A percentile compares a stretch with the other conserved stretches of the same genome.
These are phyloP conservation scores for Cyanoderma ruficeps DNA, from an alignment of 2,113 vertebrate genomes.

Conservation along the genomic window DNA sequence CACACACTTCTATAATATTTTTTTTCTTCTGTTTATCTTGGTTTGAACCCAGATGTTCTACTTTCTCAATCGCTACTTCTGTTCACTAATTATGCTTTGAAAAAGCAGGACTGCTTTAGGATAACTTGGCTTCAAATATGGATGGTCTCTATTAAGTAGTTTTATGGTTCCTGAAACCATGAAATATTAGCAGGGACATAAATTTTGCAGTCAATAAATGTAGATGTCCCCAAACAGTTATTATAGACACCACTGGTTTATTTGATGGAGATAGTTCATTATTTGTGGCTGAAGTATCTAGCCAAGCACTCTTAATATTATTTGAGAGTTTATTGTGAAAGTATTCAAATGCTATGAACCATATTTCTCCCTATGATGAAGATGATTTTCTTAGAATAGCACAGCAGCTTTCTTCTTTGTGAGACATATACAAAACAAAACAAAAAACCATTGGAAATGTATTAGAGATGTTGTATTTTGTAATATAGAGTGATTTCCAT, in stretches of 20 bases:
- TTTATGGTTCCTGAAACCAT: conserved; percentile 40
- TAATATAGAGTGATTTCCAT: not conserved
- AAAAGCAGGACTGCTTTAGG: conserved; percentile 22
- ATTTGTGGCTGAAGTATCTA: not conserved
- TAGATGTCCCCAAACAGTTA: conserved; percentile 16
- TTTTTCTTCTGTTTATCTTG: not conserved
- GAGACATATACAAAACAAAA: not conserved
- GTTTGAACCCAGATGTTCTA: not conserved
- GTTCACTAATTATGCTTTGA: not conserved
- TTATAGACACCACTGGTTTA: conserved; percentile 30
- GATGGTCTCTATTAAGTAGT: conserved; percentile 22
- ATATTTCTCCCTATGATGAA: not conserved
- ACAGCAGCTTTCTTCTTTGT: not conserved
- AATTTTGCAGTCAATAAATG: conserved; percentile 37
- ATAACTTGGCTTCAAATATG: not conserved
- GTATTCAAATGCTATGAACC: not conserved
- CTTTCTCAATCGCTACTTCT: not conserved
- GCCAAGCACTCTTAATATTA: not conserved
- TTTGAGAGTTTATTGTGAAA: conserved; percentile 38
- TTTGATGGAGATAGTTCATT: conserved; percentile 8
- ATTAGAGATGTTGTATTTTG: not conserved
- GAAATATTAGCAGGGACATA: conserved; percentile 41
- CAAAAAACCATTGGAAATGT: not conserved
- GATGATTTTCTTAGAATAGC: not conserved
- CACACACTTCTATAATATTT: not conserved